Evolutionary conservation across 2,113 vertebrate species (phyloP).

Genomic region (Macrotus californicus): DNA sequence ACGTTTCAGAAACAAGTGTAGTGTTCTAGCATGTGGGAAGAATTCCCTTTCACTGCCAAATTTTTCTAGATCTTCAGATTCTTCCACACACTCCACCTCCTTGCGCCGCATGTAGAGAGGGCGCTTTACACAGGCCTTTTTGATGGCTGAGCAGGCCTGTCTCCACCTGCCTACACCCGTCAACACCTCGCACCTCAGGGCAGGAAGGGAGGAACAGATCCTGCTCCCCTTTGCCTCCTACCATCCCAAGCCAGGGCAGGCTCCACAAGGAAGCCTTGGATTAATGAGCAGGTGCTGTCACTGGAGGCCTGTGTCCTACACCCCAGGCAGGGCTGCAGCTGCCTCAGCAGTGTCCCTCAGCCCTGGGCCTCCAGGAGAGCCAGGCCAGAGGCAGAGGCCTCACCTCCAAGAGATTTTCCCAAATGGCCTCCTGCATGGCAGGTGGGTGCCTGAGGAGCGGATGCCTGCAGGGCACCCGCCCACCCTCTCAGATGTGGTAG

Average conservation of each 20-base stretch:
- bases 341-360: background rate
- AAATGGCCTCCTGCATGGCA: background rate
- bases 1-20: background rate
- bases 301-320: background rate
- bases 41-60: background rate
- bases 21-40: background rate
- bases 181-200: background rate
- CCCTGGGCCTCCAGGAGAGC: background rate
- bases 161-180: constrained; percentile 17
- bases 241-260: background rate
- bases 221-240: background rate
- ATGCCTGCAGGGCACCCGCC: background rate
- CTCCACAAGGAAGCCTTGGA: background rate
- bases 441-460: background rate
- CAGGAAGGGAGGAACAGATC: background rate
- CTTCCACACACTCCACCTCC: background rate
- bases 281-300: background rate
- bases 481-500: background rate
- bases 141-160: constrained; percentile 25
- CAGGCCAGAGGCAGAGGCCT: background rate
- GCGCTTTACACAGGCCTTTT: background rate
- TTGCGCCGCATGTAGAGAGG: background rate
- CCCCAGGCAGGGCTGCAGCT: background rate
- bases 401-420: background rate
- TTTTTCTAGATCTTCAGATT: background rate